Base-by-base conservation (phyloP, 1,140 invertebrate genomes). In the Neuroterus valhalla region DNA sequence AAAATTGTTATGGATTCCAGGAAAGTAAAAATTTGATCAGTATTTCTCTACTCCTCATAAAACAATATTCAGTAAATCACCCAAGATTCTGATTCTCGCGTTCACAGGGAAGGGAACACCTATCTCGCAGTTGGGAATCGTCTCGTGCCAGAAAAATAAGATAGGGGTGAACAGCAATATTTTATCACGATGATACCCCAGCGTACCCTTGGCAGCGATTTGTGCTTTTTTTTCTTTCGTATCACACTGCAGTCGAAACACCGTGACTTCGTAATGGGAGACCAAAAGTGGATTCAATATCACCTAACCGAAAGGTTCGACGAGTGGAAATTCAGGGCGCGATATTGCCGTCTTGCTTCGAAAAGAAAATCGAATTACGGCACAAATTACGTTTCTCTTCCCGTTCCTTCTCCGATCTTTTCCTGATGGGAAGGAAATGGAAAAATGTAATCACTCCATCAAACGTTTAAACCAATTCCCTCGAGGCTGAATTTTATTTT, bases 171-270 rank as follows among this genome's bases (percentile, higher is more conserved):
- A 55, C 71, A 76, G 76, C 70, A 78, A 82, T 88, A 87, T 87
- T 87, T 87, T 80, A 86, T 82, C 73, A 73, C 83, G 82, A 87
- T 79, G 69, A 78, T 74, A 83, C 86, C 84, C 86, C 50, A 80
- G 86, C 79, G 86, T 83, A 71, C 79, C 78, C 75, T 87, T 85
- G 78, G 55, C 73, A 79, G 77, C 74, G 77, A 77, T 73, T 46
- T 71, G 67, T 52, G 69, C 75, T 70, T 71, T 78, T 74, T 79
- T 79, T 77, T 76, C 77, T 78, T 68, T 70, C 23, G 72, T 80
- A 77, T 78, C 74, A 75, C 71, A 48, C 43, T 75, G 74, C 71
- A 76, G 67, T 68, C n/a, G 68, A 72, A 73, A 78, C 66, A 73
- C 44, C 70, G 71, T 21, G 70, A 52, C 72, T 70, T 72, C 23